Percentiles rank a stretch among this genome's conserved stretches.
Evolutionary conservation across 2,113 vertebrate genomes (phyloP).

Genomic region (Pseudois nayaur): DNA sequence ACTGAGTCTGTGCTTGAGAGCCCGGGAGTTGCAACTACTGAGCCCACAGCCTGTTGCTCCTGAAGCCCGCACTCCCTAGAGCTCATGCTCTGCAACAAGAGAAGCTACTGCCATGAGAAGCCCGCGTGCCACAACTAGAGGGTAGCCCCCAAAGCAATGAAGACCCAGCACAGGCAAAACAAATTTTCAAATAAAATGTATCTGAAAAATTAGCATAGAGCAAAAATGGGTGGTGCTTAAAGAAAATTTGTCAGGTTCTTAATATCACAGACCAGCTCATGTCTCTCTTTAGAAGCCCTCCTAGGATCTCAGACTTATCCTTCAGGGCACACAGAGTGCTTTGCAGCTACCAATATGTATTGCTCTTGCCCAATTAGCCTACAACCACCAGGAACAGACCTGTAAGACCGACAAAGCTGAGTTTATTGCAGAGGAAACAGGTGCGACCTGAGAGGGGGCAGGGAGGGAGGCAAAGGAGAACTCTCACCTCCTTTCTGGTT

Average conservation of each 20-base stretch:
- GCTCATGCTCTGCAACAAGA: fast-evolving
- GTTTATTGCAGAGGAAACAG: neutral
- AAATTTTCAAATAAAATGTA: neutral
- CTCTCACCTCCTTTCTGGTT: too few relatives aligned
- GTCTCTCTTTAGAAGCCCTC: neutral
- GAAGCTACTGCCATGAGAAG: neutral
- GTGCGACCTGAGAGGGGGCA: neutral
- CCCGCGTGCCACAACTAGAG: fast-evolving
- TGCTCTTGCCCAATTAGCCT: neutral
- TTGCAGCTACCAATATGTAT: fast-evolving
- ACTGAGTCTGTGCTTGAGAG: neutral
- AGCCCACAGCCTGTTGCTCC: neutral
- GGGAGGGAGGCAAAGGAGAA: neutral
- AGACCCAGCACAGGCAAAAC: neutral
- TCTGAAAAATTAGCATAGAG: neutral
- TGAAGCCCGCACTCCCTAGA: neutral
- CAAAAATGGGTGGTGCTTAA: neutral
- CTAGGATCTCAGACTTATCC: neutral
- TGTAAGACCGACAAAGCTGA: neutral
- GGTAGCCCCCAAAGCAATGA: neutral
- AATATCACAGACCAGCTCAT: neutral
- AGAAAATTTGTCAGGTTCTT: neutral
- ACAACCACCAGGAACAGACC: neutral
- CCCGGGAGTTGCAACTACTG: neutral
- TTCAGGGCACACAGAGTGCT: neutral